Conservation (phyloP, 2,888 invertebrate species). For the Netelia inedita region DNA sequence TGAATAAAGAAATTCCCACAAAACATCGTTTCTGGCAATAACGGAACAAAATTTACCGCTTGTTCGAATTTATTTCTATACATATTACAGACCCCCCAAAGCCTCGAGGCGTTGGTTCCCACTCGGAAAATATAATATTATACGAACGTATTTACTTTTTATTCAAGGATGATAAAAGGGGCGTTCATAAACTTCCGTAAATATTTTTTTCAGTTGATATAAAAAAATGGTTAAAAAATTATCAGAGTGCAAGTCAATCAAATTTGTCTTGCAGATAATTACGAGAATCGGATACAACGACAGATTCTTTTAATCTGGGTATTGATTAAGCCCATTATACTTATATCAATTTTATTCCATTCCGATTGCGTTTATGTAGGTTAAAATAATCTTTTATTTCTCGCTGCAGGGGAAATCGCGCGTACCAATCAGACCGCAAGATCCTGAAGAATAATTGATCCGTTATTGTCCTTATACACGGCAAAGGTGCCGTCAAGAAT, state of each 20-base stretch:
- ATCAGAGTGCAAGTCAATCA: no score
- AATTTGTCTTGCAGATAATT: background rate
- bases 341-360: background rate
- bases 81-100: no score
- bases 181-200: no score
- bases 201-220: no score
- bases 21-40: background rate
- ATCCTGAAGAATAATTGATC: conserved; percentile 36
- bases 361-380: background rate
- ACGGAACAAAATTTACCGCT: background rate
- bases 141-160: no score
- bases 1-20: background rate
- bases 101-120: no score
- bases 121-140: no score
- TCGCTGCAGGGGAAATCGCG: background rate
- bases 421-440: background rate
- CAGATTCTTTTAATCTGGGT: background rate
- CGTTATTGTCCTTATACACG: conserved; percentile 70
- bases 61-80: no score
- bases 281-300: background rate
- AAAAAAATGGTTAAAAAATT: no score
- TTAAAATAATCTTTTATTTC: background rate
- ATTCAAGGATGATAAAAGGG: no score
- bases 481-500: conserved; percentile 75
- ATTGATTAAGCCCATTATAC: background rate